Evolutionary conservation across 2,797 vertebrate genomes (phyloP).

Genomic region (Pempheris klunzingeri): DNA sequence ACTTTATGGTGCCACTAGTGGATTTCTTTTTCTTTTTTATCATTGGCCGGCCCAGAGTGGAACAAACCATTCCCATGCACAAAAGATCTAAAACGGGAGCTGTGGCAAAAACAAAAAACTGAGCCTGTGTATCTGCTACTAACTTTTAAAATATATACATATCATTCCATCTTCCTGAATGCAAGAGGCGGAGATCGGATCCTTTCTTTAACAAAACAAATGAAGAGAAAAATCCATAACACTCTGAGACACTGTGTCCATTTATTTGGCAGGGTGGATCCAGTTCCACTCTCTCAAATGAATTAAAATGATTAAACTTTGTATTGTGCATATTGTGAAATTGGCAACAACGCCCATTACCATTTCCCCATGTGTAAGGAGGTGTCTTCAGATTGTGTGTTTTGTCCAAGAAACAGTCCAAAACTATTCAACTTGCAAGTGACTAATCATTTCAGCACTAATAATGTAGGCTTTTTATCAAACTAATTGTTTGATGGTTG

Average conservation of each 20-base stretch:
- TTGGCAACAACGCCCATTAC: no score
- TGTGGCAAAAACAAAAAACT: conserved; percentile 3
- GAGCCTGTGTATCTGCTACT: conserved; percentile 9
- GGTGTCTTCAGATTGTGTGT: neutral
- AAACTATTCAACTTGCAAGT: neutral
- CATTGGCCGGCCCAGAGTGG: neutral
- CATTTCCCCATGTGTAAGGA: neutral
- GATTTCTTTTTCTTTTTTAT: neutral
- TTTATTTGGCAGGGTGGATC: conserved; percentile 71
- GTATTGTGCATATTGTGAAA: no score
- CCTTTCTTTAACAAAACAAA: conserved; percentile 73
- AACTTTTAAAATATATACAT: conserved; percentile 10
- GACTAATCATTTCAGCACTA: neutral
- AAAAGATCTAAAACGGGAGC: conserved; percentile 1
- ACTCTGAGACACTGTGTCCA: conserved; percentile 66
- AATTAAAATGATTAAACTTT: no score
- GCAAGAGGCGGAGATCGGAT: conserved; percentile 45
- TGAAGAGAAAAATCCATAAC: conserved; percentile 73
- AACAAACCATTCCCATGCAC: neutral
- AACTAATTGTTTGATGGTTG: neutral
- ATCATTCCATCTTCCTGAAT: conserved; percentile 38
- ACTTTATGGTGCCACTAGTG: neutral
- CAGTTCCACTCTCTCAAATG: conserved; percentile 69
- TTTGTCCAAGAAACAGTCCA: neutral
- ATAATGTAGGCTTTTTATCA: neutral